phyloP scores from a whole-genome alignment of 2,888 invertebrate genomes.

The Lampropteryx suffumata region DNA sequence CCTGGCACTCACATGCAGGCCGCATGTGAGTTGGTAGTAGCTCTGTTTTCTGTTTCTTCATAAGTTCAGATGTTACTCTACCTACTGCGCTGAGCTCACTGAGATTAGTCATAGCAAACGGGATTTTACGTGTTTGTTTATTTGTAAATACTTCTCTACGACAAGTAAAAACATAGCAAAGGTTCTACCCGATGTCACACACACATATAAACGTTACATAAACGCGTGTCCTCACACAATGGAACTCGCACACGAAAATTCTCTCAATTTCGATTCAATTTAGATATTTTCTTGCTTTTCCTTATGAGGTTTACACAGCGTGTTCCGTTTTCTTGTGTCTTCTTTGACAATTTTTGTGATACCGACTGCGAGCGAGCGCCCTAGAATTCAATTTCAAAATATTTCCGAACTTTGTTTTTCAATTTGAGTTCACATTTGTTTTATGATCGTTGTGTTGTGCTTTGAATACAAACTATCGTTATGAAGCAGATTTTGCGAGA shows the following conservation, averaged over 20 bases:
- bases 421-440: slow-evolving; percentile 1
- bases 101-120: too few relatives aligned
- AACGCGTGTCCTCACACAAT: slow-evolving; percentile 30
- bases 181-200: slow-evolving; percentile 5
- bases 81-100: too few relatives aligned
- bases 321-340: slow-evolving; percentile 34
- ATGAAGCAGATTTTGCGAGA: too few relatives aligned
- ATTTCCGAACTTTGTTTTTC: slow-evolving; percentile 1
- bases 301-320: slow-evolving; percentile 41
- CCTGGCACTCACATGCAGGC: too few relatives aligned
- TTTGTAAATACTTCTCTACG: background rate
- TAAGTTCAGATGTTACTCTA: too few relatives aligned
- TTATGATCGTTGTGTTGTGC: background rate
- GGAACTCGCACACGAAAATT: slow-evolving; percentile 45
- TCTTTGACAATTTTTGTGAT: slow-evolving; percentile 17
- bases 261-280: slow-evolving; percentile 62
- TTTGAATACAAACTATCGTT: background rate
- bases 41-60: too few relatives aligned
- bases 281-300: slow-evolving; percentile 50
- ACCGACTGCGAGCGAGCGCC: background rate
- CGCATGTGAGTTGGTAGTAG: too few relatives aligned
- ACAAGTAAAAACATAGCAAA: slow-evolving; percentile 11
- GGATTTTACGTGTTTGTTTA: too few relatives aligned
- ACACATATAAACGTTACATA: slow-evolving; percentile 16
- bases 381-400: slow-evolving; percentile 9